Evolutionary conservation across 2,888 invertebrate genomes (phyloP), one percentile per base, ranked within the genome.

Genomic region (Drosophila kuntzei): DNA sequence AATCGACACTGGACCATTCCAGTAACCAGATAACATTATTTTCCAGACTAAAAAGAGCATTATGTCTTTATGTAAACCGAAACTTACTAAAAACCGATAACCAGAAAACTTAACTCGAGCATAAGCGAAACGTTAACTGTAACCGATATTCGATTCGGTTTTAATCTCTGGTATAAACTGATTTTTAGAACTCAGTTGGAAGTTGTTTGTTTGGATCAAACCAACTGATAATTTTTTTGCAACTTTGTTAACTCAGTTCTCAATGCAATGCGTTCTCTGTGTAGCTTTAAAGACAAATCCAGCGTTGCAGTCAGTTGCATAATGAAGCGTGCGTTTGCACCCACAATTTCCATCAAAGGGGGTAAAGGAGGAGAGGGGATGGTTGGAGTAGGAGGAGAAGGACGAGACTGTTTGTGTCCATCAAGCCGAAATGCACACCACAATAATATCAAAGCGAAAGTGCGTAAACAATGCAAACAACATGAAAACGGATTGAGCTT

Each of bases 401-500:
- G 20, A 22, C 7, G 44, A 4, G 7, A 25, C 43, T 44, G 41
- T 14, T 8, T 54, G 43, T 32, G 32, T 29, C 61, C 50, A 81
- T 75, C 60, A 74, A 60, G 66, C 63, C 73, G 80, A 79, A 88
- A 74, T 68, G 63, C 73, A 76, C 64, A 76, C 71, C 80, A 59
- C 75, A 79, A 84, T 90, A 90, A 85, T 87, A 88, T 88, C 90
- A 90, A 91, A 90, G 90, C 89, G 85, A 86, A 90, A 91, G 89
- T 91, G 89, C 81, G 89, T 85, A 87, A 90, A 89, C 90, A 90
- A 89, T 80, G 71, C 82, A 82, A 90, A 86, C 85, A 88, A 79
- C 70, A 71, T 66, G 81, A 57, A 70, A 70, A 53, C 50, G 73
- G 63, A 69, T 54, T 37, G 63, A 68, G 54, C 43, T 71, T 44